Conservation (phyloP, 2,888 invertebrate species). For the Drosophila siamana region DNA sequence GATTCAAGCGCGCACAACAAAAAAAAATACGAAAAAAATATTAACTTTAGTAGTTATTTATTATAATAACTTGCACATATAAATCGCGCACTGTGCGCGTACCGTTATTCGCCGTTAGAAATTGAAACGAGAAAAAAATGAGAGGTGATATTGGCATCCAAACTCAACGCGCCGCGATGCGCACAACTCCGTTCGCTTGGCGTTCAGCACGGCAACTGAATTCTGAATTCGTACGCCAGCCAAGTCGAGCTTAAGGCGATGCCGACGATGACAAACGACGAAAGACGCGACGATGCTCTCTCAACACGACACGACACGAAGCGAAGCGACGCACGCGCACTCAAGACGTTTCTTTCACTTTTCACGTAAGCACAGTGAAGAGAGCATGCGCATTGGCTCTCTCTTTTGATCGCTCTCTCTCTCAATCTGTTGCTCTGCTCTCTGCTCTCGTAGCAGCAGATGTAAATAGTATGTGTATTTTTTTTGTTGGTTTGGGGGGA, state of each 20-base stretch:
- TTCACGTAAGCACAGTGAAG: slow-evolving; percentile 40
- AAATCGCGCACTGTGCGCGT: slow-evolving; percentile 46
- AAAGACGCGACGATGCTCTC: slow-evolving; percentile 17
- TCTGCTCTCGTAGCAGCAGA: slow-evolving; percentile 9
- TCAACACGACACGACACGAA: slow-evolving; percentile 20
- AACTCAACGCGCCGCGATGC: slow-evolving; percentile 45
- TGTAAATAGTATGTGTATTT: not conserved
- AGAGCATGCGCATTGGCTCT: slow-evolving; percentile 19
- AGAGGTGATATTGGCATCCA: slow-evolving; percentile 1
- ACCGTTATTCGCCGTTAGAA: slow-evolving; percentile 50
- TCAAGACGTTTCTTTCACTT: slow-evolving; percentile 66
- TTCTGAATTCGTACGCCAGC: slow-evolving; percentile 21
- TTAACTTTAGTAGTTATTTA: slow-evolving; percentile 6
- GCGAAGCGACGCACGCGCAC: slow-evolving; percentile 27
- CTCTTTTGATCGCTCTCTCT: slow-evolving; percentile 21
- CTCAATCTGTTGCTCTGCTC: slow-evolving; percentile 1
- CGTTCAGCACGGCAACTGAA: slow-evolving; percentile 65
- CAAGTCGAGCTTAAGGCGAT: slow-evolving; percentile 52
- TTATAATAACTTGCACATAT: slow-evolving; percentile 33
- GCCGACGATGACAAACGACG: slow-evolving; percentile 19
- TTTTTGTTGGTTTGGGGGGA: not conserved
- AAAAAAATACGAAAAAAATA: slow-evolving; percentile 8
- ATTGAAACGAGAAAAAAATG: slow-evolving; percentile 24
- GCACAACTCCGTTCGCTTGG: slow-evolving; percentile 64
- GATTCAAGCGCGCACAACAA: slow-evolving; percentile 17